Conservation (phyloP, 1,140 invertebrate genomes). For the Condylostylus longicornis region DNA sequence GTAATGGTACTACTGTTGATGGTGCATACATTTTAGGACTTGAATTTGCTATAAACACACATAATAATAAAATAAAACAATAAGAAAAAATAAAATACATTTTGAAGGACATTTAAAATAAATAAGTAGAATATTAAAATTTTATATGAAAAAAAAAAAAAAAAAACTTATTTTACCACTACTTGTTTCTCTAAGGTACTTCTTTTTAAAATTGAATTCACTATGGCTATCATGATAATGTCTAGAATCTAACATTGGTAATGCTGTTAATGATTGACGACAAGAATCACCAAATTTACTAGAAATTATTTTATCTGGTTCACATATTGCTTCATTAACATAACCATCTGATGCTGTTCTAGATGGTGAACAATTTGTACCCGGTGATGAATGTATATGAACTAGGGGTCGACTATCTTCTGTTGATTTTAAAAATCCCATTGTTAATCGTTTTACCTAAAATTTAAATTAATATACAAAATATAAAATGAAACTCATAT, state of each 20-base stretch:
- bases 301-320: slow-evolving; percentile 36
- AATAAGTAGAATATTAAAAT: not conserved
- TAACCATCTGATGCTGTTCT: slow-evolving; percentile 51
- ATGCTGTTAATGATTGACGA: slow-evolving; percentile 27
- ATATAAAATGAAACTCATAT: too few relatives aligned
- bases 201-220: slow-evolving; percentile 18
- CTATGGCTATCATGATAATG: slow-evolving; percentile 18
- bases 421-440: slow-evolving; percentile 25
- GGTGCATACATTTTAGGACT: slow-evolving; percentile 37
- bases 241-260: slow-evolving; percentile 20
- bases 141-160: not conserved
- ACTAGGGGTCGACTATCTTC: slow-evolving; percentile 47
- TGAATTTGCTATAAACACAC: slow-evolving; percentile 20
- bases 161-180: slow-evolving; percentile 16
- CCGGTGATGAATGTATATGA: slow-evolving; percentile 37
- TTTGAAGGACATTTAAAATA: not conserved
- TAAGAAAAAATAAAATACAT: slow-evolving; percentile 1
- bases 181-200: slow-evolving; percentile 28
- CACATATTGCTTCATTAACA: slow-evolving; percentile 55
- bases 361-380: slow-evolving; percentile 36
- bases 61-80: too few relatives aligned
- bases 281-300: slow-evolving; percentile 32
- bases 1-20: slow-evolving; percentile 45
- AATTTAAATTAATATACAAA: too few relatives aligned
- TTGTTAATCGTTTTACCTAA: slow-evolving; percentile 30